Evolutionary conservation across 2,888 invertebrate genomes (phyloP).

Genomic region (Cheilosia variabilis): DNA sequence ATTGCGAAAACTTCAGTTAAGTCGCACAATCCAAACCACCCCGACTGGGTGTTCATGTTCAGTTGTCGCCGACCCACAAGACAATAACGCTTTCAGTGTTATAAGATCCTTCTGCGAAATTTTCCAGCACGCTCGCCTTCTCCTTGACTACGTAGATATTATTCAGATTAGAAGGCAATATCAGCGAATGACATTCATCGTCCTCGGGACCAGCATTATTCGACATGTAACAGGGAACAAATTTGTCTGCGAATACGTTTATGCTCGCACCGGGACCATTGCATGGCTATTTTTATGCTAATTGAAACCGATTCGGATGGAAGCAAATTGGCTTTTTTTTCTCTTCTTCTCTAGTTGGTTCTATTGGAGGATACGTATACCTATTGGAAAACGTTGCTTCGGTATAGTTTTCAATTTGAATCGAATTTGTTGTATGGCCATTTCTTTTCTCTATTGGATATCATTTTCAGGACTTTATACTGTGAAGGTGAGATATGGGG

Average conservation of each 20-base stretch:
- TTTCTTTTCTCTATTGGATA: conserved; percentile 14
- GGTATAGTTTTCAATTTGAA: conserved; percentile 63
- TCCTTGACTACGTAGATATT: conserved; percentile 23
- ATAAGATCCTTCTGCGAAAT: conserved; percentile 6
- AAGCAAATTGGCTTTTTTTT: conserved; percentile 77
- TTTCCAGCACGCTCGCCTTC: background rate
- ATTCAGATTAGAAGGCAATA: conserved; percentile 62
- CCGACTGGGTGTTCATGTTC: background rate
- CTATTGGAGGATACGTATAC: background rate
- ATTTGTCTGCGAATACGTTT: conserved; percentile 72
- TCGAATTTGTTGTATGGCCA: conserved; percentile 38
- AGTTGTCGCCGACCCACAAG: background rate
- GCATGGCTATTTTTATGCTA: conserved; percentile 81
- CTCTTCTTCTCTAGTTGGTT: background rate
- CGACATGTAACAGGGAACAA: conserved; percentile 51
- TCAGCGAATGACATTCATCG: conserved; percentile 24
- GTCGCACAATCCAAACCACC: background rate
- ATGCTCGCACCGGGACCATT: conserved; percentile 69
- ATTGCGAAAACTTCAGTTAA: conserved; percentile 45
- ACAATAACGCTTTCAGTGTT: conserved; percentile 24
- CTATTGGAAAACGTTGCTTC: conserved; percentile 32
- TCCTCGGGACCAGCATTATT: conserved; percentile 32
- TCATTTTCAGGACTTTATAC: conserved; percentile 20
- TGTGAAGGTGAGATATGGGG: conserved; percentile 20
- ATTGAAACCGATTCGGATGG: conserved; percentile 81